Evolutionary conservation across 1,140 invertebrate genomes (phyloP).

Genomic region (Solenopsis invicta): DNA sequence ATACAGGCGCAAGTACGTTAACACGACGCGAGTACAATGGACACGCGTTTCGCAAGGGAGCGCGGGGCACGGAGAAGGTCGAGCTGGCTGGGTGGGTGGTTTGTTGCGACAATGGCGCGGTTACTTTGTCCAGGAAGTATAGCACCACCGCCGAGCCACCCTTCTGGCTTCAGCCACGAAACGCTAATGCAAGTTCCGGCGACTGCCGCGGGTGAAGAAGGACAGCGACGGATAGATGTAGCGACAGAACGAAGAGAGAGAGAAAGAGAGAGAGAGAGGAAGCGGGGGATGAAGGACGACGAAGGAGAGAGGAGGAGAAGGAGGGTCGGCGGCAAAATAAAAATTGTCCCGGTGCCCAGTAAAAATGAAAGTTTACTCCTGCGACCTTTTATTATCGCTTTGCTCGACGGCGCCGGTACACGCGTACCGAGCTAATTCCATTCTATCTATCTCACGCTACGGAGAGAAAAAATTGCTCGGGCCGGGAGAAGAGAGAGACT

Average conservation of each 20-base stretch:
- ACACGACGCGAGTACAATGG: conserved; percentile 71
- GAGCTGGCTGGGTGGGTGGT: conserved; percentile 53
- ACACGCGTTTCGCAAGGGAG: conserved; percentile 41
- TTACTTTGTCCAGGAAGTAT: conserved; percentile 80
- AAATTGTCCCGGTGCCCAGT: conserved; percentile 57
- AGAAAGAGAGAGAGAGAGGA: conserved; percentile 35
- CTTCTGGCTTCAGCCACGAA: conserved; percentile 66
- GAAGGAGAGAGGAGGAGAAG: neutral
- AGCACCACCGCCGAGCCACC: conserved; percentile 61
- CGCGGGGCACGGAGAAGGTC: neutral
- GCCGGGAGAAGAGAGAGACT: neutral
- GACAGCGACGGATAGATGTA: conserved; percentile 33
- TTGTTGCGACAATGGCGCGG: conserved; percentile 78
- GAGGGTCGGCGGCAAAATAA: conserved; percentile 27
- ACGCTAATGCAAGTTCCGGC: conserved; percentile 80
- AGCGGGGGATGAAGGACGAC: neutral
- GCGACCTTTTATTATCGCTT: conserved; percentile 64
- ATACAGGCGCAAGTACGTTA: conserved; percentile 73
- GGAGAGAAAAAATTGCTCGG: conserved; percentile 44
- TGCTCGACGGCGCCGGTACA: conserved; percentile 44
- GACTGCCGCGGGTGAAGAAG: conserved; percentile 53
- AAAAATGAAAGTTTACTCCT: conserved; percentile 61
- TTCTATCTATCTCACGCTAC: neutral
- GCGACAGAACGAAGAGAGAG: conserved; percentile 32
- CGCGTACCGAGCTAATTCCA: conserved; percentile 67